Percentiles rank a stretch among this genome's conserved stretches.
Conservation (phyloP, 2,113 vertebrate species). For the Urocolius indicus region DNA sequence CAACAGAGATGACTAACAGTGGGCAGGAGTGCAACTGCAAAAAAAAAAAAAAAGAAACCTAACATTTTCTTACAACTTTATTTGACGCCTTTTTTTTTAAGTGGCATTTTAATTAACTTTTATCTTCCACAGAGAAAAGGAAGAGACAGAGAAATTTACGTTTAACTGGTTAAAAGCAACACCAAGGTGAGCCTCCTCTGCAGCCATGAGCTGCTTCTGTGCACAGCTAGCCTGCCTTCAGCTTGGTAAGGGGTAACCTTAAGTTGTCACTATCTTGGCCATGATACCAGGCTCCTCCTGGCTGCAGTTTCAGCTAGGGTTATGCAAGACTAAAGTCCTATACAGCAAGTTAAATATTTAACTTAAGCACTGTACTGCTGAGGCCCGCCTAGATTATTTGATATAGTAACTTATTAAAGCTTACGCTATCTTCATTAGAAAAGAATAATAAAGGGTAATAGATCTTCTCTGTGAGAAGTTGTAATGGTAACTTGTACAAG, state of each 20-base stretch:
- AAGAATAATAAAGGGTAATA: neutral
- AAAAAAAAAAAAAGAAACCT: neutral
- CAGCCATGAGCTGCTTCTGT: too few species aligned
- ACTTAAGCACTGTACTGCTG: neutral
- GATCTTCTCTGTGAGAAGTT: neutral
- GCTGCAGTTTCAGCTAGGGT: neutral
- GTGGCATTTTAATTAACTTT: neutral
- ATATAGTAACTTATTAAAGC: neutral
- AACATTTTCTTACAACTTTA: neutral
- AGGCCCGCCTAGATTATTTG: neutral
- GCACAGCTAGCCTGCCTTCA: neutral
- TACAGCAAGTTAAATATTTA: slow-evolving; percentile 56
- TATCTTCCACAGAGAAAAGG: neutral
- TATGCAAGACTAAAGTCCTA: slow-evolving; percentile 33
- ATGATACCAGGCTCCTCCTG: neutral
- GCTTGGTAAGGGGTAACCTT: neutral
- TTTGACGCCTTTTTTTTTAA: neutral
- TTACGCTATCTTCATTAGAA: neutral
- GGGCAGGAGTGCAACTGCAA: neutral
- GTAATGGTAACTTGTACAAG: neutral
- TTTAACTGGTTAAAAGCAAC: neutral
- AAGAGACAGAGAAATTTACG: neutral
- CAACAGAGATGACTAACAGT: neutral
- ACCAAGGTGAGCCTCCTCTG: neutral
- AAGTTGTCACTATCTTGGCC: neutral